Evolutionary conservation across 2,797 vertebrate genomes (phyloP), one percentile per base, ranked within the genome.

Genomic region (Melanogrammus aeglefinus): DNA sequence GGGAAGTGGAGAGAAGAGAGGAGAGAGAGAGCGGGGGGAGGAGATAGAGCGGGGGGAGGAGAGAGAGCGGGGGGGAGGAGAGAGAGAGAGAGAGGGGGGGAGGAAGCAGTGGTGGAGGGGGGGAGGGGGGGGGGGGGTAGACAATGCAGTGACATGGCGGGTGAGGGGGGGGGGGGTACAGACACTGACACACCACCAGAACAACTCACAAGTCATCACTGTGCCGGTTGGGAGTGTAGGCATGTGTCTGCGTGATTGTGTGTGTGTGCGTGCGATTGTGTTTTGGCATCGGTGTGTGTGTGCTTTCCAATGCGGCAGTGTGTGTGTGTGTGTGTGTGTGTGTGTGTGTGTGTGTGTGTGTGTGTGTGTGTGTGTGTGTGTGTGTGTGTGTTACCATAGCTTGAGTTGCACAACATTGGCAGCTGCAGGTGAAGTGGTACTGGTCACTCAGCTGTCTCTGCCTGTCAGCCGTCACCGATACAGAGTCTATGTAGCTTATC

Each of bases 371-470:
- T n/a, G 39, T 31, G 73, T 57, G 70, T 63, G 35, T 76, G 36
- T 81, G 73, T 75, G 72, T 21, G 66, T 78, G 47, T 18, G 78
- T 87, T 76, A 91, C 90, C 79, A 82, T 84, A 75, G 89, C 82
- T 57, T n/a, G 36, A 38, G 86, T 84, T 36, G 83, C 72, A 73
- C 92, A 93, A 69, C 18, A 57, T 41, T 88, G 86, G 79, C 92
- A 93, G 82, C 4, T 75, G 88, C 91, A 92, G 72, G 82, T 86
- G 9, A 93, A 93, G 77, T 90, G 86, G 76, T 91, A 93, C 81
- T 92, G 92, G 16, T 90, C 88, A 76, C 90, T 75, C 80, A 93
- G 86, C 80, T 91, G 91, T 63, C 39, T 86, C 83, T 36, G 88
- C n/a, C 91, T 87, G 33, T 91, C 88, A 72, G 87, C 86, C 51